phyloP scores from a whole-genome alignment of 2,113 vertebrate genomes.

The Microtus montanus region DNA sequence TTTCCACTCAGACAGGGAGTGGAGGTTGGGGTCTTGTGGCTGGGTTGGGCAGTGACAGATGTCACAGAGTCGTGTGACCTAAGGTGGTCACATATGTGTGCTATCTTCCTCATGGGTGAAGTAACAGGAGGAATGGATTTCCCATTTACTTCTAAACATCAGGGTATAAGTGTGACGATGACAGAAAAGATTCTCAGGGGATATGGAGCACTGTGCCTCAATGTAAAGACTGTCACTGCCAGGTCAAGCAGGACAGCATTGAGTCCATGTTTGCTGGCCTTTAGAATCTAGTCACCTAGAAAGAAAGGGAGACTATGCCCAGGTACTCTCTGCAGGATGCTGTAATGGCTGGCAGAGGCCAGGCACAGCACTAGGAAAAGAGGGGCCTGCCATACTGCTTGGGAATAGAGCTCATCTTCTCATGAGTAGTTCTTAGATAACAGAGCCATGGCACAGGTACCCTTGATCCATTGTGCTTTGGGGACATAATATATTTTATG shows the following conservation, averaged over 20 bases:
- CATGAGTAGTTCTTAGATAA: background rate
- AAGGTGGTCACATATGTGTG: background rate
- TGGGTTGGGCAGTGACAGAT: fast-evolving
- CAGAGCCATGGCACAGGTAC: fast-evolving
- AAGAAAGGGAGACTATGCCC: background rate
- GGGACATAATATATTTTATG: background rate
- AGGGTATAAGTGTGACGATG: background rate
- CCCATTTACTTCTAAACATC: background rate
- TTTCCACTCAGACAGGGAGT: background rate
- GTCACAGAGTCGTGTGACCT: background rate
- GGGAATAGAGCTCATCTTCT: background rate
- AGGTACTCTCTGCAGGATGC: fast-evolving
- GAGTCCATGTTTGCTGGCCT: fast-evolving
- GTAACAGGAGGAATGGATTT: background rate
- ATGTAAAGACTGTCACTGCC: fast-evolving
- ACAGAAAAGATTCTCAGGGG: no score
- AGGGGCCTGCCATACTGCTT: background rate
- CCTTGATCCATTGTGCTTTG: background rate
- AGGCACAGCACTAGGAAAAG: no score
- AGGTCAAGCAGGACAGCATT: fast-evolving
- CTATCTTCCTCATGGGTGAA: background rate
- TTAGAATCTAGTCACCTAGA: background rate
- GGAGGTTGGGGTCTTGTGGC: background rate
- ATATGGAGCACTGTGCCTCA: fast-evolving
- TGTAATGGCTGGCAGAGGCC: no score